Evolutionary conservation across 2,113 vertebrate genomes (phyloP).

Genomic region (Ellobius talpinus): DNA sequence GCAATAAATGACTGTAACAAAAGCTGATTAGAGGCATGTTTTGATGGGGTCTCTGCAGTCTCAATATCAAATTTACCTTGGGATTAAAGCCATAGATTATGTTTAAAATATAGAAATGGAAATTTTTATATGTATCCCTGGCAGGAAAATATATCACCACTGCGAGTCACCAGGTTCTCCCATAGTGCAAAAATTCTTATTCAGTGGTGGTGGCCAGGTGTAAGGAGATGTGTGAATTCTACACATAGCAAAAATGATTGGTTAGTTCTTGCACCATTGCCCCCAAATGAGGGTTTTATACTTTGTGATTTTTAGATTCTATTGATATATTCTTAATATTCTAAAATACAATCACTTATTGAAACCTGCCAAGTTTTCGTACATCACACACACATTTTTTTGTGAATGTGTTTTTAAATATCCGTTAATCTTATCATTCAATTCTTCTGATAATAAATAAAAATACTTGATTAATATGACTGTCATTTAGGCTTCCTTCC

Average conservation of each 20-base stretch:
- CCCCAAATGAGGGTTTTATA: not conserved
- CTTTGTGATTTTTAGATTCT: conserved; percentile 16
- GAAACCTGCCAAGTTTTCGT: conserved; percentile 13
- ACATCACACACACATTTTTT: not conserved
- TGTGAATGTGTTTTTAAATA: conserved; percentile 12
- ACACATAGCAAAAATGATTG: not conserved
- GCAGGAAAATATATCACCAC: not conserved
- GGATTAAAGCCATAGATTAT: not conserved
- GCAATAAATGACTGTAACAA: not conserved
- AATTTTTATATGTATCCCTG: not conserved
- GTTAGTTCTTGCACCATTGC: not conserved
- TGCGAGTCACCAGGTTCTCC: not conserved
- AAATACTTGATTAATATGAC: not conserved
- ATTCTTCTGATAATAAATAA: conserved; percentile 46
- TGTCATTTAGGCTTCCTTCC: not conserved
- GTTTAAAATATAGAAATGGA: not conserved
- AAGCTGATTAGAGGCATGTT: not conserved
- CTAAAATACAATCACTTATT: conserved; percentile 19
- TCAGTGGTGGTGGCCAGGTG: not conserved
- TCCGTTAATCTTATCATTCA: conserved; percentile 5
- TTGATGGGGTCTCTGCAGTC: not conserved
- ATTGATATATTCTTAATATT: conserved; percentile 11
- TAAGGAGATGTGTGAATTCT: not conserved
- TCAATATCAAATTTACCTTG: not conserved
- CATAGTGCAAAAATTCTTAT: not conserved